Evolutionary conservation across 2,888 invertebrate species (phyloP), one percentile per base, ranked within the genome.

Genomic region (Tridacna gigas): DNA sequence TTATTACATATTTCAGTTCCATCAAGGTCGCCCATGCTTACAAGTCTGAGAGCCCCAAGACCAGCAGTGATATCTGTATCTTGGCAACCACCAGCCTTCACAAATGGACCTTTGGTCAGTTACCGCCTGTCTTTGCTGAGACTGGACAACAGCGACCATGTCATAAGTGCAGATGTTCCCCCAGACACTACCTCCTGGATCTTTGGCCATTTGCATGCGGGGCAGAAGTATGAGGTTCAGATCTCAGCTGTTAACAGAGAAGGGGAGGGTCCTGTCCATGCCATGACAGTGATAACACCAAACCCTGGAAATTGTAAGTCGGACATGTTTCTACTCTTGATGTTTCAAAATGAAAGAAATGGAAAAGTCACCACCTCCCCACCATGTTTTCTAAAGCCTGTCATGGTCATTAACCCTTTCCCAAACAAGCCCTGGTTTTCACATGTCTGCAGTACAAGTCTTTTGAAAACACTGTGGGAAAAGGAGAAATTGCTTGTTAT

Each of bases 11-110:
- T 98, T 20, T 96, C 96, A 89, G 98, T 97, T 0, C 96, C 97
- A 37, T 97, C 98, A 11, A 95, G 96, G 84, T 96, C 97, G 87
- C 96, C 97, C 89, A 96, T 97, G 89, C 97, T 97, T 26, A 96
- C 89, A 3, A 92, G 97, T 80, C 96, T 98, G 5, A 96, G 93
- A 4, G 91, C 94, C 4, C 92, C 92, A 20, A 98, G 98, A 95
- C 96, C 97, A 75, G 96, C 97, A 90, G 96, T 98, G 90, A 97
- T 98, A 85, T 97, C 97, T 87, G 96, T 98, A 83, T 97, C 97
- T 91, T 98, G 98, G 98, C 97, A 97, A 94, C 97, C 97, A 22
- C 98, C 98, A 22, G 96, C 96, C 77, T 98, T 97, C 94, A 97
- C 97, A 76, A 98, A 98, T 95, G 98, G 98, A 88, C 98, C 97